Evolutionary conservation across 2,888 invertebrate genomes (phyloP), one percentile per base, ranked within the genome.

Genomic region (Polydrusus pterygomalis): DNA sequence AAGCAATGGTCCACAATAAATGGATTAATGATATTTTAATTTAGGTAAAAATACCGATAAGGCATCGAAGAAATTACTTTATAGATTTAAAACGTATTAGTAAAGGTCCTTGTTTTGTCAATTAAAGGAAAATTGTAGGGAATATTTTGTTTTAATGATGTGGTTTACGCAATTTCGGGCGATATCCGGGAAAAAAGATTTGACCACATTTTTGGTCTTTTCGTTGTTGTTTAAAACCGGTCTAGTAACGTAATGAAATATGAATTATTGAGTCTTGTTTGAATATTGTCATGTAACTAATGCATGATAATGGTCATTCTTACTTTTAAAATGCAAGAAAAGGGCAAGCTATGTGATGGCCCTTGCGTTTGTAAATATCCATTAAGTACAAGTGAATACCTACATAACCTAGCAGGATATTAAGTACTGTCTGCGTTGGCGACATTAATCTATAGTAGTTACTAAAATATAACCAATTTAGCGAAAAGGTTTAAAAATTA

Each of bases 181-280:
- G 18, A 51, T 51, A n/a, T 51, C 51, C 51, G 51, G 51, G 51
- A 49, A 51, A 3, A 20, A 20, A 20, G 49, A 49, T 49, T 18
- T 0, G 7, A 13, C n/a, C n/a, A n/a, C 3, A 47, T 47, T 47
- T n/a, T 47, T 17, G 47, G 47, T 0, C 17, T 47, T 47, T 13
- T 43, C 43, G 43, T 3, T 43, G 43, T 43, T 2, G 8, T 15
- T 47, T 17, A 51, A 7, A 51, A 51, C 51, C 11, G 20, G 51
- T 51, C 20, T 11, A 51, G 9, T 51, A 20, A 51, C 20, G 8
- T 51, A 51, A 17, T 47, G 1, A 51, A 20, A 13, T 51, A 20
- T 5, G 1, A 51, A n/a, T 51, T 51, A 2, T 51, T 51, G 13
- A 11, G 13, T 17, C 5, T 45, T 13, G 45, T 45, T 11, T 45